Base-by-base conservation (phyloP, 2,113 vertebrate species). In the Entelurus aequoreus region DNA sequence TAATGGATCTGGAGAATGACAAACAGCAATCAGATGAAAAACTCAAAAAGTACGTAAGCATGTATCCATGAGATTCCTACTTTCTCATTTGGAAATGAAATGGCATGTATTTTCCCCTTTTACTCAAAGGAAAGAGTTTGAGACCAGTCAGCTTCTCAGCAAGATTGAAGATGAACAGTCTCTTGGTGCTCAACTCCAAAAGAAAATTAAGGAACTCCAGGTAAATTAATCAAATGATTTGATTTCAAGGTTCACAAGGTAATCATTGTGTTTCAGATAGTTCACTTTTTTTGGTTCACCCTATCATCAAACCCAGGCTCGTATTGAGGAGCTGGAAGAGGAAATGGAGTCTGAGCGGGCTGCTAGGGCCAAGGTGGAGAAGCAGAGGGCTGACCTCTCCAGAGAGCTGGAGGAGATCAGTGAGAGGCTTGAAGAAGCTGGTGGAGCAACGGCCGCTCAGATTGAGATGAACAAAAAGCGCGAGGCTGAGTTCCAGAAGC, bases 391-490 rank as follows among this genome's bases (percentile, higher is more conserved):
- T 57, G 92, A 93, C 13, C 90, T 94, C 15, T 91, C 92, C 0
- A 87, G 92, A 77, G 94, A 96, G 65, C 88, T 94, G 55, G 93
- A 94, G 68, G 93, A 94, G 85, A 94, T 93, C 91, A 21, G 92
- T 79, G 82, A 88, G 80, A 84, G 86, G 76, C 85, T 87, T 1
- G 86, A 88, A 60, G 86, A 88, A 52, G 86, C 86, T 63, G 84
- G 86, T 54, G 84, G 86, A 67, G 86, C 84, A 53, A 88, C 86
- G 54, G 37, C 81, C 4, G 77, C 79, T 76, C 86, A 86, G 84
- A 86, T 88, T 63, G 86, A 88, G 78, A 84, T 88, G 82, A 83
- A 82, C 69, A 87, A 87, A 73, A 87, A 87, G 62, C 81, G 85
- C 5, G 83, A 87, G 57, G 72, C 80, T 46, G 84, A 84, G 66